A percentile compares a stretch with the other conserved stretches of the same genome.
Conservation (phyloP, 2,113 vertebrate genomes). For the Trogon surrucura region DNA sequence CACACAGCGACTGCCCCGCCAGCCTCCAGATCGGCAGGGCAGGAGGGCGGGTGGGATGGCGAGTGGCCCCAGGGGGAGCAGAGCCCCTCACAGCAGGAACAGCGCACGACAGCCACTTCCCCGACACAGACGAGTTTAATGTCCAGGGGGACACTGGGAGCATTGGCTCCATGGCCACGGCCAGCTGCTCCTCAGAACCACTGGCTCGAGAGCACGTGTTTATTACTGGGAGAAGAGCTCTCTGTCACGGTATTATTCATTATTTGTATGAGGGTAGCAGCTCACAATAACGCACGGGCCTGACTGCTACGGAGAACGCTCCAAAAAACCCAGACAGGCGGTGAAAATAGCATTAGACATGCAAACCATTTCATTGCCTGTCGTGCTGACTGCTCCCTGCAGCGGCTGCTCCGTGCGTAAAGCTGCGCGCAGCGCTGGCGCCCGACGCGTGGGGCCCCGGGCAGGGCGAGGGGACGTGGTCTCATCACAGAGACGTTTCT, state of each 20-base stretch:
- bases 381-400: background rate
- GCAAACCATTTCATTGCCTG: background rate
- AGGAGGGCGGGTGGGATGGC: background rate
- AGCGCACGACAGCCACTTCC: fast-evolving
- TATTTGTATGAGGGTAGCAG: background rate
- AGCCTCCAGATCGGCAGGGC: background rate
- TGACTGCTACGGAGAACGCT: background rate
- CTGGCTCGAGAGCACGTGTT: background rate
- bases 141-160: background rate
- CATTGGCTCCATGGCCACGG: background rate
- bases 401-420: background rate
- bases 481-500: background rate
- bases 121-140: fast-evolving
- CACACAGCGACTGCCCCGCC: fast-evolving
- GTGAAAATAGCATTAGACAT: background rate
- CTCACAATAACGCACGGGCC: background rate
- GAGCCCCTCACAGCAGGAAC: background rate
- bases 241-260: background rate
- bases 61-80: background rate
- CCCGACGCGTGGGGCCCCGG: background rate
- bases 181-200: background rate
- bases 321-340: background rate
- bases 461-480: background rate
- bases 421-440: background rate
- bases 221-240: background rate